A percentile compares a stretch with the other conserved stretches of the same genome.
Evolutionary conservation across 2,113 vertebrate genomes (phyloP).

Genomic region (Cololabis saira): DNA sequence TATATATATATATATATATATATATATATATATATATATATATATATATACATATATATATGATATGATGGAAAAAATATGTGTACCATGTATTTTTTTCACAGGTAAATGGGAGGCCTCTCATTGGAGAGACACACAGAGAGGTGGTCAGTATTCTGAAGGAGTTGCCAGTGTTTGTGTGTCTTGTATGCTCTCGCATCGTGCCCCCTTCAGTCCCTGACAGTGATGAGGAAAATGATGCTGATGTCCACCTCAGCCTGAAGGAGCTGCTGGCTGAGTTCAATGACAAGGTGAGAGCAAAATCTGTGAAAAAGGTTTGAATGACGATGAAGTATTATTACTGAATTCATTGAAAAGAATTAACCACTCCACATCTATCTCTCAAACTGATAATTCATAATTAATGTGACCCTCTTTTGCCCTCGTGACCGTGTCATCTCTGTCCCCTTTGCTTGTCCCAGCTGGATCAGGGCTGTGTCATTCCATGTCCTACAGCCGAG

Average conservation of each 20-base stretch:
- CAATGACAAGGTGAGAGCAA: constrained; percentile 74
- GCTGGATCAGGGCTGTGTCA: constrained; percentile 75
- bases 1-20: too few relatives aligned
- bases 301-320: background rate
- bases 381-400: background rate
- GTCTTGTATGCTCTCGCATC: constrained; percentile 87
- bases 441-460: constrained; percentile 36
- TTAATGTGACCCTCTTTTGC: background rate
- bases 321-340: constrained; percentile 1
- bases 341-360: background rate
- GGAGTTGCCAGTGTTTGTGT: constrained; percentile 87
- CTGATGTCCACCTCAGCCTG: constrained; percentile 71
- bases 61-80: background rate
- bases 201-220: constrained; percentile 60
- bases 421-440: background rate
- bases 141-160: constrained; percentile 91
- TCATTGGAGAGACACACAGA: constrained; percentile 91
- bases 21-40: too few relatives aligned
- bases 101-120: constrained; percentile 91
- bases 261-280: constrained; percentile 81
- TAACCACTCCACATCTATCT: background rate
- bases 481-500: constrained; percentile 83
- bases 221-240: constrained; percentile 71
- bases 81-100: constrained; percentile 1
- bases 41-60: too few relatives aligned